Base-by-base conservation (phyloP, 2,797 vertebrate species). In the Furcifer pardalis region DNA sequence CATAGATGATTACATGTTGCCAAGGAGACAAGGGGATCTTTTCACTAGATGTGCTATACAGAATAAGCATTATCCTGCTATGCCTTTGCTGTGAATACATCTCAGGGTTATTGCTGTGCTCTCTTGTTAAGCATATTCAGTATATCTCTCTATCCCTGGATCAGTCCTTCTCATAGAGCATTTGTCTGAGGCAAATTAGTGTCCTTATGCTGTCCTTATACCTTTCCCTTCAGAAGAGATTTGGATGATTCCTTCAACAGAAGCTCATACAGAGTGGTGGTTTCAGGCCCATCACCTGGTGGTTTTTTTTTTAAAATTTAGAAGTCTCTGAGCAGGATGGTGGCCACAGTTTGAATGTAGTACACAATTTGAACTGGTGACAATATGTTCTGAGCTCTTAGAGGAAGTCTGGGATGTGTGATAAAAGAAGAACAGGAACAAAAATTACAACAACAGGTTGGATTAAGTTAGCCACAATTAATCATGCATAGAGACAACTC, bases 1-100 rank as follows among this genome's bases (percentile, higher is more conserved):
- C 59, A 68, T 68, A 90, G 74, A 87, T 77, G 37, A 86, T 77
- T 91, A 82, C 74, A 89, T 74, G 92, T 92, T 95, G 80, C 86
- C 77, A 91, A 60, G 90, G 93, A 92, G 87, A 94, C 83, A 87
- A 87, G 84, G 52, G 74, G 25, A 0, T 89, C 86, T 81, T 62
- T 62, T 63, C 77, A 86, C 32, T 86, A 71, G 76, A 80, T 81
- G 7, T 63, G 30, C 19, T 85, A 9, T 40, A 87, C 62, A 90
- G 65, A 89, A 79, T 85, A 88, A 89, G 81, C 91, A 94, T 32
- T 17, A n/a, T 40, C 15, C 15, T 63, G 32, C 32, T 82, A 77
- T 63, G 32, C 44, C 19, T 82, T 74, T 82, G 44, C 27, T 62
- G 30, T 44, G 27, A 71, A 77, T 35, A 60, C 7, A 44, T 49